These are phyloP conservation scores for Sclerurus mexicanus DNA, from an alignment of 2,113 vertebrate genomes.

Conservation along the genomic window DNA sequence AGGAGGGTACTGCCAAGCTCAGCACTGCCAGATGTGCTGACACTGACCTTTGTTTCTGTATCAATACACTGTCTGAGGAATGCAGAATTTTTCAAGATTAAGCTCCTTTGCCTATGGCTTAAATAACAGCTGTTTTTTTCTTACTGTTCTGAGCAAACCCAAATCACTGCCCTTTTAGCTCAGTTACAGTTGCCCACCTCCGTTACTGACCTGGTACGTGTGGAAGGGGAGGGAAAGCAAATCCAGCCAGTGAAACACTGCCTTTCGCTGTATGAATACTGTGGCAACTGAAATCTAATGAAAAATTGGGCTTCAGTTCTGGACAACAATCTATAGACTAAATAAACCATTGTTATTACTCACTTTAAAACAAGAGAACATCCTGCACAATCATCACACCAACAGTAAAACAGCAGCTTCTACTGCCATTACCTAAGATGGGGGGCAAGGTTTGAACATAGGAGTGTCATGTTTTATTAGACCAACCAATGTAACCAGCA, in stretches of 20 bases:
- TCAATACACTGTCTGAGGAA: not conserved
- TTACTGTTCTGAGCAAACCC: not conserved
- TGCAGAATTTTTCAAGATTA: not conserved
- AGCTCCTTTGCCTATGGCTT: not conserved
- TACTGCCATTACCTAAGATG: not conserved
- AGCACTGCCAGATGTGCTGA: not conserved
- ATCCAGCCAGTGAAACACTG: not conserved
- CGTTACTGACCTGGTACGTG: rapidly evolving
- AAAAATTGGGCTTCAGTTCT: not conserved
- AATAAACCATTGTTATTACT: not conserved
- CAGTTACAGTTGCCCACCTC: not conserved
- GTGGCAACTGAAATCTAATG: not conserved
- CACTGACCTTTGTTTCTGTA: not conserved
- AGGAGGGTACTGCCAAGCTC: not conserved
- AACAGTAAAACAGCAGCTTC: not conserved
- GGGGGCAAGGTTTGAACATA: not conserved
- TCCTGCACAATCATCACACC: not conserved
- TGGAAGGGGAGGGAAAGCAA: not conserved
- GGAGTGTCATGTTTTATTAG: not conserved
- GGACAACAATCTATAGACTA: not conserved
- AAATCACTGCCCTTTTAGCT: rapidly evolving
- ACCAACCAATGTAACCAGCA: not conserved
- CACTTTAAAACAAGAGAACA: not conserved
- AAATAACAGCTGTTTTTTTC: not conserved
- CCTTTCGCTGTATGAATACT: not conserved